Conservation (phyloP, 2,888 invertebrate species). For the Hedya salicella region DNA sequence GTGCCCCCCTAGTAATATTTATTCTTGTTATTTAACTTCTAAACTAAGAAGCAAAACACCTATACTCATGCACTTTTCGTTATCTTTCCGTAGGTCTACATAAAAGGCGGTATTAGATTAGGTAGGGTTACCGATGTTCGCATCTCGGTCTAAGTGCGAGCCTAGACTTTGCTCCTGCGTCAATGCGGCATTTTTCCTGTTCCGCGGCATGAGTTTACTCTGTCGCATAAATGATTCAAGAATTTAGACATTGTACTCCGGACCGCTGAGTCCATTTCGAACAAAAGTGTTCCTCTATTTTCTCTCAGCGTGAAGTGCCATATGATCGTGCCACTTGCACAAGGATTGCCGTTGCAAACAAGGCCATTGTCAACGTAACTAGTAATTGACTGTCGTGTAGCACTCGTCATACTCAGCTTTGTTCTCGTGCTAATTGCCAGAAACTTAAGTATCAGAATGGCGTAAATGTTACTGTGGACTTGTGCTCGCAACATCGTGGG, state of each 20-base stretch:
- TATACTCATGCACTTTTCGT: too few relatives aligned
- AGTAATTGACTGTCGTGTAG: background rate
- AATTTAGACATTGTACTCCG: background rate
- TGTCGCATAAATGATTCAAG: background rate
- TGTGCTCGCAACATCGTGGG: too few relatives aligned
- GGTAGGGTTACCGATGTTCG: too few relatives aligned
- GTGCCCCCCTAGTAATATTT: too few relatives aligned
- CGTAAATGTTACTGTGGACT: background rate
- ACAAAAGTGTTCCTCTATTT: constrained; percentile 2
- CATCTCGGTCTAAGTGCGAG: constrained; percentile 9
- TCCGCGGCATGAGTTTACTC: constrained; percentile 20
- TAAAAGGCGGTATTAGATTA: too few relatives aligned
- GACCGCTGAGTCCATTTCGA: background rate
- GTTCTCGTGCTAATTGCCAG: background rate
- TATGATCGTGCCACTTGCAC: constrained; percentile 2
- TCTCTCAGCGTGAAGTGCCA: background rate
- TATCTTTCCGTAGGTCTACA: too few relatives aligned
- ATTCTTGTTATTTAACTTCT: too few relatives aligned
- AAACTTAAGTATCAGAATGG: background rate
- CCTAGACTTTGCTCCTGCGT: constrained; percentile 29
- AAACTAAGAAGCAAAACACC: too few relatives aligned
- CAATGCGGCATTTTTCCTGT: constrained; percentile 44
- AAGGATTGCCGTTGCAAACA: constrained; percentile 12
- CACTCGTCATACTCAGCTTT: background rate
- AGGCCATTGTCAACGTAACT: constrained; percentile 22